Percentiles rank a stretch among this genome's conserved stretches.
Conservation (phyloP, 2,797 vertebrate genomes). For the Lerista edwardsae region DNA sequence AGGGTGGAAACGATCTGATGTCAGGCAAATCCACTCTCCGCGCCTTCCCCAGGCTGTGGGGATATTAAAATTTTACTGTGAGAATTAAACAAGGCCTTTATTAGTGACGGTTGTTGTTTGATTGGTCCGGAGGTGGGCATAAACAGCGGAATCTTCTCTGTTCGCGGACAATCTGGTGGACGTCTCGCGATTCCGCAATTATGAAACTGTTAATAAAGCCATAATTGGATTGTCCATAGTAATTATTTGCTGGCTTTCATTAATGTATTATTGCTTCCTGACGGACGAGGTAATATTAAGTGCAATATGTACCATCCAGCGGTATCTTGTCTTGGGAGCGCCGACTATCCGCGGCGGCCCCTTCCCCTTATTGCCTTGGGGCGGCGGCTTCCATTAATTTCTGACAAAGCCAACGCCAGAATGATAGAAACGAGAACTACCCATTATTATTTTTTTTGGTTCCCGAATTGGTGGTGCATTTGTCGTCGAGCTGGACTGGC, state of each 20-base stretch:
- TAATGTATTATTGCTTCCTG: slow-evolving; percentile 85
- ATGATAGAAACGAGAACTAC: slow-evolving; percentile 3
- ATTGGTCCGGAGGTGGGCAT: slow-evolving; percentile 87
- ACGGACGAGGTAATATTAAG: slow-evolving; percentile 86
- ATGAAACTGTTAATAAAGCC: slow-evolving; percentile 87
- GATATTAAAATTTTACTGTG: slow-evolving; percentile 99
- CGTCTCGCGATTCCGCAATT: slow-evolving; percentile 82
- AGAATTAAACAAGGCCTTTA: slow-evolving; percentile 99
- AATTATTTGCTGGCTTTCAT: slow-evolving; percentile 83
- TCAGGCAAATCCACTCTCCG: slow-evolving; percentile 91
- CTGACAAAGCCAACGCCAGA: slow-evolving; percentile 67
- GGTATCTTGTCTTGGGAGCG: slow-evolving; percentile 73
- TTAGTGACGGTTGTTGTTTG: slow-evolving; percentile 97
- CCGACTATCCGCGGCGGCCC: slow-evolving; percentile 65
- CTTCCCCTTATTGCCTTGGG: slow-evolving; percentile 62
- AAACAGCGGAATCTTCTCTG: slow-evolving; percentile 78
- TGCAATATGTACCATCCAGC: slow-evolving; percentile 76
- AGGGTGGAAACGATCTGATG: slow-evolving; percentile 95
- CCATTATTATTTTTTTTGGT: not conserved
- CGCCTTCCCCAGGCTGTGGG: slow-evolving; percentile 92
- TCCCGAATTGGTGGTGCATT: not conserved
- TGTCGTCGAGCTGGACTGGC: not conserved
- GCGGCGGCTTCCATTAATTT: slow-evolving; percentile 70
- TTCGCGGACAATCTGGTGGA: slow-evolving; percentile 75
- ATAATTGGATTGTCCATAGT: slow-evolving; percentile 84